Evolutionary conservation across 2,888 invertebrate species (phyloP), one percentile per base, ranked within the genome.

Genomic region (Agonopterix alstromeriana): DNA sequence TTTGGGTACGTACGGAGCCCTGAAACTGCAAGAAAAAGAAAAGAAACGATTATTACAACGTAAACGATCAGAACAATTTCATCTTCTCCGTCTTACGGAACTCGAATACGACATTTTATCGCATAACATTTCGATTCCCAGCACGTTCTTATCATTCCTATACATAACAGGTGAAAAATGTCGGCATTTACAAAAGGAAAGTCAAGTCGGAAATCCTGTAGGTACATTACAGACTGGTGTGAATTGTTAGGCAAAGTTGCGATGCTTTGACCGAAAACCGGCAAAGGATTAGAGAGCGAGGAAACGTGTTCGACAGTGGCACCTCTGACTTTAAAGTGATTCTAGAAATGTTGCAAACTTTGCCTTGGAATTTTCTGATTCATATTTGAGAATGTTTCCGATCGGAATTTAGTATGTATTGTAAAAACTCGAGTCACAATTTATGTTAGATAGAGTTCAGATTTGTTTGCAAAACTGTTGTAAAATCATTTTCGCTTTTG

Each of bases 231-330:
- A 41, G 17, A 41, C 17, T 46, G 27, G 40, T 11, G 45, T 12
- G 46, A 46, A 45, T 68, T 53, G 65, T 61, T 54, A 51, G 55
- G 64, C 65, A 67, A 80, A 76, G 73, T 77, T 75, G 60, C n/a
- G 9, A 47, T 52, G 50, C 48, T 48, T 52, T 46, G 45, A 43
- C 46, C 17, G 42, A 43, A 54, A 40, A 27, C 27, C 27, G 62
- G 63, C 69, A 63, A 69, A 69, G 73, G 73, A 81, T 82, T 82
- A 82, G 70, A 58, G 66, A 63, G 73, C 57, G 62, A 57, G 54
- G 58, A 71, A 70, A 74, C 73, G 67, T 72, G 27, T 81, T 72
- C 71, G 61, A 64, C 65, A 64, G 61, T 69, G 71, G 78, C 75
- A 73, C 27, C 27, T 27, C 70, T 60, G 68, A 72, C 73, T 74